Conservation (phyloP, 1,140 invertebrate species). For the Lepeophtheirus salmonis region DNA sequence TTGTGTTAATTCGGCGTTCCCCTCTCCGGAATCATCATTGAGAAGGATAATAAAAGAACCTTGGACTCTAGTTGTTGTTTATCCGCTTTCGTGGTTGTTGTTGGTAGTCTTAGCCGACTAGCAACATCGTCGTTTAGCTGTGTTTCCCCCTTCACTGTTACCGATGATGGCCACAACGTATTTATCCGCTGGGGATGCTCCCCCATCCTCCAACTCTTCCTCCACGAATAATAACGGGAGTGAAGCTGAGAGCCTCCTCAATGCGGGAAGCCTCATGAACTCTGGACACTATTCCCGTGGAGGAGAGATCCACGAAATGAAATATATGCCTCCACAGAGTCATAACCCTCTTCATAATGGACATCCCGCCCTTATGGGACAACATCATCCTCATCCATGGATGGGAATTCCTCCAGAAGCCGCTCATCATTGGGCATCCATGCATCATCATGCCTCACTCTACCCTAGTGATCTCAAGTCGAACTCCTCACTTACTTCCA, state of each 20-base stretch:
- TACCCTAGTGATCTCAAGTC: constrained; percentile 28
- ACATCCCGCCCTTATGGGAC: constrained; percentile 46
- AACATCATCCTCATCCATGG: constrained; percentile 42
- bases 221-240: too few relatives aligned
- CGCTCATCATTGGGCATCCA: constrained; percentile 29
- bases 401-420: constrained; percentile 38
- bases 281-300: neutral
- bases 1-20: too few relatives aligned
- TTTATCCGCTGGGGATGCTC: neutral
- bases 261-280: neutral
- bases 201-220: neutral
- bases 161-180: neutral
- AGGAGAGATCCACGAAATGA: constrained; percentile 51
- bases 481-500: constrained; percentile 35
- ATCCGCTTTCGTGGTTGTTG: too few relatives aligned
- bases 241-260: neutral
- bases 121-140: neutral
- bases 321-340: constrained; percentile 59
- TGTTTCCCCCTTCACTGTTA: neutral
- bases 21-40: too few relatives aligned
- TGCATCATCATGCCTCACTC: constrained; percentile 9
- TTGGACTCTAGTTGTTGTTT: too few relatives aligned
- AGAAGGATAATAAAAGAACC: too few relatives aligned
- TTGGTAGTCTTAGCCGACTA: too few relatives aligned
- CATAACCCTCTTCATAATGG: constrained; percentile 64